Conservation (phyloP, 2,113 vertebrate species). For the Heptranchias perlo region DNA sequence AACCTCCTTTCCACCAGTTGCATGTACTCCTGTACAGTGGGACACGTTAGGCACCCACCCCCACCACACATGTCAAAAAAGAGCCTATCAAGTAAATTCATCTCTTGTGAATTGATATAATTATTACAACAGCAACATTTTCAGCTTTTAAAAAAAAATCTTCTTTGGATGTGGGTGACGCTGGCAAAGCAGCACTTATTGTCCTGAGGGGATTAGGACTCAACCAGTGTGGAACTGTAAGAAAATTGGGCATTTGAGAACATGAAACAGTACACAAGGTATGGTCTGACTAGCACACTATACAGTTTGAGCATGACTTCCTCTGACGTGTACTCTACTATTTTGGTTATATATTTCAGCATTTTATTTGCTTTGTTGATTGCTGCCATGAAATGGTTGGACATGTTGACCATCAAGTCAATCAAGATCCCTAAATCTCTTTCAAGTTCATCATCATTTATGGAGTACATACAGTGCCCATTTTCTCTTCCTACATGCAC, state of each 20-base stretch:
- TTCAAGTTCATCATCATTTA: background rate
- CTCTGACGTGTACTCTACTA: background rate
- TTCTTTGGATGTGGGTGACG: background rate
- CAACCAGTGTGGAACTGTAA: background rate
- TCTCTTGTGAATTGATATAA: too few relatives aligned
- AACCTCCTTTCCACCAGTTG: too few relatives aligned
- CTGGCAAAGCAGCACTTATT: background rate
- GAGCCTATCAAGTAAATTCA: too few relatives aligned
- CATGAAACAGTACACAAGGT: background rate
- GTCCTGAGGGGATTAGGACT: background rate
- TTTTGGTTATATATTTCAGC: background rate
- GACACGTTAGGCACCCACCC: too few relatives aligned
- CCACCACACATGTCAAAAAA: too few relatives aligned
- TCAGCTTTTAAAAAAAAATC: too few relatives aligned
- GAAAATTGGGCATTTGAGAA: background rate
- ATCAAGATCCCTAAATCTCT: background rate
- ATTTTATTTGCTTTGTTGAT: background rate
- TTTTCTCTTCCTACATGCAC: background rate
- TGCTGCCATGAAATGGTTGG: background rate
- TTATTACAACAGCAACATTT: too few relatives aligned
- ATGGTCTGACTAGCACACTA: background rate
- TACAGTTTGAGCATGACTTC: background rate
- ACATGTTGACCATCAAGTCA: too few relatives aligned
- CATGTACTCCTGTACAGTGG: too few relatives aligned
- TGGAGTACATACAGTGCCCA: background rate